Conservation (phyloP, 2,888 invertebrate species). For the Himalopsyche japonica region DNA sequence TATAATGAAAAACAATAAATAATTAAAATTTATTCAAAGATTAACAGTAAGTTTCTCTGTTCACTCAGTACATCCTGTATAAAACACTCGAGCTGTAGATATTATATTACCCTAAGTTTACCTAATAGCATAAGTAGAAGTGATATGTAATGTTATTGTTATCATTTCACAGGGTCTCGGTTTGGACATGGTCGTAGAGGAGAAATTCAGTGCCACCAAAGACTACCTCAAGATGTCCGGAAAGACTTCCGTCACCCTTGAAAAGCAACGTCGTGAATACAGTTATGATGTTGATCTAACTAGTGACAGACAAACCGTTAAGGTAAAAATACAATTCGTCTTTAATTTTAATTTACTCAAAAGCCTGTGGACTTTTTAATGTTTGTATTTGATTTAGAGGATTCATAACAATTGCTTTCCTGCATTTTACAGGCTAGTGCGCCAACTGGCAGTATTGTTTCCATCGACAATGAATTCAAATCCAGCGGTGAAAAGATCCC, state of each 20-base stretch:
- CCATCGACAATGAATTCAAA: not conserved
- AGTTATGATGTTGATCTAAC: not conserved
- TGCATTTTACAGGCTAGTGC: not conserved
- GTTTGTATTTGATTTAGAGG: not conserved
- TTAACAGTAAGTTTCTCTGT: too few species aligned
- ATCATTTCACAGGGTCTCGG: slow-evolving; percentile 38
- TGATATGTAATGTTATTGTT: not conserved
- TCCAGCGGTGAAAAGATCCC: not conserved
- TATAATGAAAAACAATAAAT: too few species aligned
- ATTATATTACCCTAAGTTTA: too few species aligned
- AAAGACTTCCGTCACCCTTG: slow-evolving; percentile 45
- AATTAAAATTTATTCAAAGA: too few species aligned
- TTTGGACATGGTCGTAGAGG: slow-evolving; percentile 45
- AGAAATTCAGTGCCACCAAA: slow-evolving; percentile 46
- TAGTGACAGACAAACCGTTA: not conserved
- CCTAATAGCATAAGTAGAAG: too few species aligned
- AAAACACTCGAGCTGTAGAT: too few species aligned
- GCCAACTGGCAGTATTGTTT: not conserved
- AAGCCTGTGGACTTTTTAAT: not conserved
- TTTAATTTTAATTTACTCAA: too few species aligned
- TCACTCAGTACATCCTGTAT: too few species aligned
- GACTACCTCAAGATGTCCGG: slow-evolving; percentile 46
- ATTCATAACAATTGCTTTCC: not conserved
- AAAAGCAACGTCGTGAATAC: slow-evolving; percentile 45
- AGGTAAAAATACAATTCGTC: not conserved